Percentiles rank a stretch among this genome's conserved stretches.
Evolutionary conservation across 2,113 vertebrate genomes (phyloP).

Genomic region (Cottus gobio): DNA sequence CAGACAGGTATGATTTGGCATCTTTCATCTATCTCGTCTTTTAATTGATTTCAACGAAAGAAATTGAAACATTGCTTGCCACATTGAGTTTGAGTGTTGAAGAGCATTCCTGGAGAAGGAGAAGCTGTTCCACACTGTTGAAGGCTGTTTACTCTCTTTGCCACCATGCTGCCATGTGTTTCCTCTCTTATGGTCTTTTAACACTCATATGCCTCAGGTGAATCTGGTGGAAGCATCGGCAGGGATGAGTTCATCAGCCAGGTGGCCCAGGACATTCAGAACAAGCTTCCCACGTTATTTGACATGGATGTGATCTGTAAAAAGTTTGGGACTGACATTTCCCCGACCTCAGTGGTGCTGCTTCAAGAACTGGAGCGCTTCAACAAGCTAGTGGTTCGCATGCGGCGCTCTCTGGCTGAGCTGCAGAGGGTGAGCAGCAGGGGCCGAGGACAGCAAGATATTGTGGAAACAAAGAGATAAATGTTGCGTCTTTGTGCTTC

Average conservation of each 20-base stretch:
- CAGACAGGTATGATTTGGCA: constrained; percentile 86
- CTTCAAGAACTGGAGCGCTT: constrained; percentile 95
- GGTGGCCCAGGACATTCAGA: constrained; percentile 91
- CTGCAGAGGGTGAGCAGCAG: constrained; percentile 86
- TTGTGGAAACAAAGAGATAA: neutral
- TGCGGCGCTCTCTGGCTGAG: constrained; percentile 88
- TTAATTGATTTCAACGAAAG: neutral
- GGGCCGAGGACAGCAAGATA: neutral
- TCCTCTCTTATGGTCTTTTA: neutral
- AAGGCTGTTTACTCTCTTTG: neutral
- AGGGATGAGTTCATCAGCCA: constrained; percentile 91
- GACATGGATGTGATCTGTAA: constrained; percentile 89
- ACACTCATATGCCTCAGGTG: constrained; percentile 79
- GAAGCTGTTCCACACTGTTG: neutral
- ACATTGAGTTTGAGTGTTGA: neutral
- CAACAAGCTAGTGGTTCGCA: constrained; percentile 88
- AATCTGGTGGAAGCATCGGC: constrained; percentile 86
- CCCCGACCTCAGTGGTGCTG: constrained; percentile 91
- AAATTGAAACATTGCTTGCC: neutral
- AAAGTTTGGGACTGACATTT: constrained; percentile 78
- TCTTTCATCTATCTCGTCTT: neutral
- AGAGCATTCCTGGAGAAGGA: neutral
- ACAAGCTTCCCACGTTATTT: constrained; percentile 88
- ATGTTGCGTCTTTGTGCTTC: neutral
- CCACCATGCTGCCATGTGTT: neutral